phyloP scores from a whole-genome alignment of 1,140 invertebrate species.

The Galleria mellonella region DNA sequence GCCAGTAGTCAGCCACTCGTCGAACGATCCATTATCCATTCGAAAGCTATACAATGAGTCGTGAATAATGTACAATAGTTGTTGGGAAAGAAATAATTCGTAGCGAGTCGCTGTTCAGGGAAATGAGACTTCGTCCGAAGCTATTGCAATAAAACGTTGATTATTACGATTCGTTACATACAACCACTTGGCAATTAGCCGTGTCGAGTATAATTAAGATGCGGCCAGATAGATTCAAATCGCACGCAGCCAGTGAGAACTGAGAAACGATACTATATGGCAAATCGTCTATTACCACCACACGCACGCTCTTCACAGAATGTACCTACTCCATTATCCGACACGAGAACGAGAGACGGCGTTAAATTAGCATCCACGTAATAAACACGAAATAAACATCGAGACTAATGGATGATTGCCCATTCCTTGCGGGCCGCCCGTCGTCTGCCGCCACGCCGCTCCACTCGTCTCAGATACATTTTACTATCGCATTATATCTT shows the following conservation, averaged over 20 bases:
- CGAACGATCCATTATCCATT: conserved; percentile 45
- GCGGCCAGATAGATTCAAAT: conserved; percentile 24
- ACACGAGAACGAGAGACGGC: conserved; percentile 26
- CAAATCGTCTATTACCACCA: conserved; percentile 21
- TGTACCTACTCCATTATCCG: conserved; percentile 27
- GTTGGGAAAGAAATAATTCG: conserved; percentile 41
- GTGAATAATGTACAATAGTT: conserved; percentile 55
- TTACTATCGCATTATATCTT: neutral
- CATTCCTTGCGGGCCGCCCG: conserved; percentile 13
- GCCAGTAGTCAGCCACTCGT: conserved; percentile 36
- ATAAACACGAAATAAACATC: conserved; percentile 57
- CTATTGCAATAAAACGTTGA: conserved; percentile 33
- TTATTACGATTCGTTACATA: conserved; percentile 35
- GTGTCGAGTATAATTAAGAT: conserved; percentile 35
- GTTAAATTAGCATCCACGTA: conserved; percentile 49
- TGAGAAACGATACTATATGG: neutral
- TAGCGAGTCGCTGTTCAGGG: conserved; percentile 33
- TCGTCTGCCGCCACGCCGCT: conserved; percentile 1
- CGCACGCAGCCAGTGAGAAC: conserved; percentile 20
- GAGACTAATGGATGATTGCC: conserved; percentile 60
- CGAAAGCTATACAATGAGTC: conserved; percentile 55
- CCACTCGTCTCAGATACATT: too few species aligned
- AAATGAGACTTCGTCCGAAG: conserved; percentile 33
- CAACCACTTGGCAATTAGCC: conserved; percentile 29
- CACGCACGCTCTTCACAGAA: conserved; percentile 15